A percentile compares a stretch with the other conserved stretches of the same genome.
Conservation (phyloP, 2,797 vertebrate species). For the Darevskia nairensis region DNA sequence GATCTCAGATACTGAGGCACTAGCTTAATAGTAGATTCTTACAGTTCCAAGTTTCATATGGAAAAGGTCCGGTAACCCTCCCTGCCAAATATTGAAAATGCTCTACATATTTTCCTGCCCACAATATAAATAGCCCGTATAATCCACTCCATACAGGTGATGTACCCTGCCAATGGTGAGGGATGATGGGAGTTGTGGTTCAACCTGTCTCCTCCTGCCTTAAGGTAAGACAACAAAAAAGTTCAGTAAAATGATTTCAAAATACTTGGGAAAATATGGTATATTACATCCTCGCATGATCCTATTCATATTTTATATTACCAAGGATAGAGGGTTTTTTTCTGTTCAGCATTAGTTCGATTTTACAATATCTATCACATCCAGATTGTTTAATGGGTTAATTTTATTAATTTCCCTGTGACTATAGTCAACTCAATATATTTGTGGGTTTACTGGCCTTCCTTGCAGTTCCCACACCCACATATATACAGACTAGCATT, state of each 20-base stretch:
- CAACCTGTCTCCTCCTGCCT: too few relatives aligned
- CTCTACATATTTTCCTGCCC: not conserved
- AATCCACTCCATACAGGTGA: not conserved
- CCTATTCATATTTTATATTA: not conserved
- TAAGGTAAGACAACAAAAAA: not conserved
- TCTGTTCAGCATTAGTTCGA: not conserved
- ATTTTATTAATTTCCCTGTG: not conserved
- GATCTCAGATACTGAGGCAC: not conserved
- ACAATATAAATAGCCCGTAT: not conserved
- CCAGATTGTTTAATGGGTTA: not conserved
- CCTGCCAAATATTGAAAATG: not conserved
- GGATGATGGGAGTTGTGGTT: too few relatives aligned
- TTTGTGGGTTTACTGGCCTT: not conserved
- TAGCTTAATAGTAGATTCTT: not conserved
- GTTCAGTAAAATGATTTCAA: not conserved
- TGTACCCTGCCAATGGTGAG: not conserved
- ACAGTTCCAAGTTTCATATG: too few relatives aligned
- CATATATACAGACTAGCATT: not conserved
- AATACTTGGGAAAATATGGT: not conserved
- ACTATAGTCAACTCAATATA: not conserved
- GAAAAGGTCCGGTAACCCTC: too few relatives aligned
- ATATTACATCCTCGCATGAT: not conserved
- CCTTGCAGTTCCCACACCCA: not conserved
- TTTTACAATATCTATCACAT: not conserved
- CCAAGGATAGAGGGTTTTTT: not conserved